Evolutionary conservation across 37 sponge, comb jelly and placozoan species (phyloP).

Genomic region (Trichoplax adhaerens): DNA sequence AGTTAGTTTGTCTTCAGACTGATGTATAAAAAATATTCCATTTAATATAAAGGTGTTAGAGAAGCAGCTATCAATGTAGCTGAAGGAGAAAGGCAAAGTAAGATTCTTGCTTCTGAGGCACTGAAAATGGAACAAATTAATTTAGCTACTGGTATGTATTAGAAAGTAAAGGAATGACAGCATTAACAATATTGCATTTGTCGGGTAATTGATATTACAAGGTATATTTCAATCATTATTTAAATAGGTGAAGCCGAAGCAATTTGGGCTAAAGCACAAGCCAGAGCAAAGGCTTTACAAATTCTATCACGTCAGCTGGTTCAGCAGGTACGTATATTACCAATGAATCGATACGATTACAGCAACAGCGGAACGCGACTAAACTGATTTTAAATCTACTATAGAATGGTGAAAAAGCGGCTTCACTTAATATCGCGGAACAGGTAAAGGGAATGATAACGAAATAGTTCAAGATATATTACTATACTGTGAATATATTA

Average conservation of each 20-base stretch:
- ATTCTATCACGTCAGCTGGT: slow-evolving; percentile 3
- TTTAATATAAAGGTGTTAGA: not conserved
- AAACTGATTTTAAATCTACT: not conserved
- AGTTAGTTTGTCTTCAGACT: too few relatives aligned
- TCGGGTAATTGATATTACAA: too few relatives aligned
- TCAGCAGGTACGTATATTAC: too few relatives aligned
- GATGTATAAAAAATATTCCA: too few relatives aligned
- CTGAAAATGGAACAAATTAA: slow-evolving; percentile 77
- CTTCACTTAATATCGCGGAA: slow-evolving; percentile 73
- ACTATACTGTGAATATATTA: too few relatives aligned
- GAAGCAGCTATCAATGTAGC: slow-evolving; percentile 70
- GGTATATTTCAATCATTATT: too few relatives aligned
- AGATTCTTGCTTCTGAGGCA: slow-evolving; percentile 85
- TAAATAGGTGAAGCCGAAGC: slow-evolving; percentile 57
- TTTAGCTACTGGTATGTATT: slow-evolving; percentile 54
- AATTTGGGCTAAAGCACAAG: slow-evolving; percentile 51
- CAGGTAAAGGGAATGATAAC: not conserved
- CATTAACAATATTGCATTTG: too few relatives aligned
- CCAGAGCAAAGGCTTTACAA: slow-evolving; percentile 47
- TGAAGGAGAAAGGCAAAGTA: slow-evolving; percentile 67
- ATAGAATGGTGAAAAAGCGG: slow-evolving; percentile 62
- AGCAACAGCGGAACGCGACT: too few relatives aligned
- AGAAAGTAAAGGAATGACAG: too few relatives aligned
- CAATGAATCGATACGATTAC: too few relatives aligned
- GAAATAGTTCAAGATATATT: too few relatives aligned